A percentile compares a stretch with the other conserved stretches of the same genome.
These are phyloP conservation scores for Burhinus bistriatus DNA, from an alignment of 2,113 vertebrate genomes.

Conservation along the genomic window DNA sequence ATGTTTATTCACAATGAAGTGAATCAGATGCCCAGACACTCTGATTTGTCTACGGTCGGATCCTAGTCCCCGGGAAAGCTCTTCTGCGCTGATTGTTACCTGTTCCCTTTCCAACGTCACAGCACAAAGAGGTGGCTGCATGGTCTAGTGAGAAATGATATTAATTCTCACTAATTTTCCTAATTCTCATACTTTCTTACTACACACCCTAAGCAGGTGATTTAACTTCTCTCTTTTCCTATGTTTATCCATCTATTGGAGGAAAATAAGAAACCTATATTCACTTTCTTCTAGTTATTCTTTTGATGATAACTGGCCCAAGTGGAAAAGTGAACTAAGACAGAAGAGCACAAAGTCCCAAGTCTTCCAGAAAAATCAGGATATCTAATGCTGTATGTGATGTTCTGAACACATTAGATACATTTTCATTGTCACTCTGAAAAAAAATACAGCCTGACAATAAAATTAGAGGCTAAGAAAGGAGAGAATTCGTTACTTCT, in stretches of 20 bases:
- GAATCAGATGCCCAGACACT: background rate
- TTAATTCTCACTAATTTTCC: background rate
- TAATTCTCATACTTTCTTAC: background rate
- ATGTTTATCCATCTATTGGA: background rate
- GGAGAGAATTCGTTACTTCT: background rate
- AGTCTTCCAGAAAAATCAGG: background rate
- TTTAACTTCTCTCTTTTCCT: background rate
- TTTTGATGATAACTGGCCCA: background rate
- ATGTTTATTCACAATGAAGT: background rate
- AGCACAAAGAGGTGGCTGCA: background rate
- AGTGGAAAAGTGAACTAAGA: background rate
- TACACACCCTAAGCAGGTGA: background rate
- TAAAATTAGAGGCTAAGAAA: background rate
- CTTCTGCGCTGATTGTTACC: background rate
- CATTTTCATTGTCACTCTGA: background rate
- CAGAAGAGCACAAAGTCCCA: background rate
- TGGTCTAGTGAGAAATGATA: background rate
- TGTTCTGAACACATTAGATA: background rate
- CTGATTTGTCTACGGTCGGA: background rate
- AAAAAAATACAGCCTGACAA: background rate
- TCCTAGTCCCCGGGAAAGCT: background rate
- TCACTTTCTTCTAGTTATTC: background rate
- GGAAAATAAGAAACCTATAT: background rate
- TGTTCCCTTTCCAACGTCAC: background rate
- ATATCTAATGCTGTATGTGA: background rate